Conservation (phyloP, 2,888 invertebrate genomes). For the Mystacides longicornis region DNA sequence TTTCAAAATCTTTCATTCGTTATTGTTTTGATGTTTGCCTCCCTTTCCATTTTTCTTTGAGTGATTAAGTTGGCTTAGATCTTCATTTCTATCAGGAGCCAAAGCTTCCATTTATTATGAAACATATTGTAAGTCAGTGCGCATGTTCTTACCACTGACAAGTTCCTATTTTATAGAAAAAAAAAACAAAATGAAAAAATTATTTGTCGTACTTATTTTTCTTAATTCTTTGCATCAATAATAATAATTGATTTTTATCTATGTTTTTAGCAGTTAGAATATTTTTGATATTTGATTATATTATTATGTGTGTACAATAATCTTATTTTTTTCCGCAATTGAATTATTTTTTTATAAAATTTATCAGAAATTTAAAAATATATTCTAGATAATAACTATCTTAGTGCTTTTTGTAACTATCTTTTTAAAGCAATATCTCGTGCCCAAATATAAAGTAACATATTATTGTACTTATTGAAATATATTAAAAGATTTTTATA, state of each 20-base stretch:
- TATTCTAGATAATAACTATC: not conserved
- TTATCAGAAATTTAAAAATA: not conserved
- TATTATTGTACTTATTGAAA: not conserved
- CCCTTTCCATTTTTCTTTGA: too few relatives aligned
- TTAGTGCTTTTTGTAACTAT: not conserved
- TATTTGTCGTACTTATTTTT: not conserved
- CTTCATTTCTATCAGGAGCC: too few relatives aligned
- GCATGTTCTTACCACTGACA: constrained; percentile 4
- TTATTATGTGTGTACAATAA: not conserved
- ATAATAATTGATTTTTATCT: not conserved
- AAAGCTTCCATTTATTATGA: constrained; percentile 6
- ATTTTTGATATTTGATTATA: not conserved
- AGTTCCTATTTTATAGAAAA: constrained; percentile 13
- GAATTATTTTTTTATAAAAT: not conserved
- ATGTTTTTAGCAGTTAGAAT: not conserved
- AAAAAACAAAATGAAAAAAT: constrained; percentile 9
- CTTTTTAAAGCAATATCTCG: constrained; percentile 1
- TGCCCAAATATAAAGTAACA: not conserved
- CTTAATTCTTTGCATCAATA: not conserved
- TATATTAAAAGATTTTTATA: not conserved
- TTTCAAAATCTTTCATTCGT: too few relatives aligned
- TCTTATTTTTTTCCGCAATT: not conserved
- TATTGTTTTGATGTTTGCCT: too few relatives aligned
- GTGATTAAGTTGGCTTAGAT: too few relatives aligned
- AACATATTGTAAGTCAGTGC: constrained; percentile 7